Evolutionary conservation across 1,140 invertebrate species (phyloP), one percentile per base, ranked within the genome.

Genomic region (Sarcophaga bullata): DNA sequence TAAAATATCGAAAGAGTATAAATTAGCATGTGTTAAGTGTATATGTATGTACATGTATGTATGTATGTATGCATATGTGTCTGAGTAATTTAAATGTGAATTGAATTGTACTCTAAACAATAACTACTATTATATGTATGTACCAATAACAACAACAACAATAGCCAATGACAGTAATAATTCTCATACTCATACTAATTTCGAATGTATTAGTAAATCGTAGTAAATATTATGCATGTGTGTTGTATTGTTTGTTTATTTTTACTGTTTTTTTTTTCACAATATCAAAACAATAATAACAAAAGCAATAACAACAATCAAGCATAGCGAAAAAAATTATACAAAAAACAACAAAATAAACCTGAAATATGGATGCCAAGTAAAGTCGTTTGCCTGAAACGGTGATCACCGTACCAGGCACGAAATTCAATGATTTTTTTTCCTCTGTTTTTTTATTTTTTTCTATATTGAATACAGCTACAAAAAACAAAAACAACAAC

Each of bases 311-410:
- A 49, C 75, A 78, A 50, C 75, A 50, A 78, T 19, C 11, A 58
- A 13, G 54, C n/a, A 58, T 6, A 76, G 6, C 17, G 25, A 37
- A 37, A 37, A 37, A 37, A 37, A 37, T 37, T 37, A 37, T 37
- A 37, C 25, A 78, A 78, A 47, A 78, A 78, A 17, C 11, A 50
- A 78, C 15, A 25, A 75, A 75, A 78, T 78, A 78, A 78, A 78
- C 75, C 75, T 78, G 75, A 78, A 78, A 78, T 78, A 78, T 78
- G 75, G 75, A 78, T 78, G 75, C 75, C 75, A 78, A 78, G 75
- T 78, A 78, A 78, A 78, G 73, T 76, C 73, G 73, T 76, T 76
- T 78, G 75, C 75, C 75, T 78, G 75, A 52, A 52, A 78, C 75
- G 75, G 75, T 78, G 75, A 78, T 78, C 75, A 78, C 75, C 75